Base-by-base conservation (phyloP, 2,797 vertebrate genomes). In the Urocyon cinereoargenteus region DNA sequence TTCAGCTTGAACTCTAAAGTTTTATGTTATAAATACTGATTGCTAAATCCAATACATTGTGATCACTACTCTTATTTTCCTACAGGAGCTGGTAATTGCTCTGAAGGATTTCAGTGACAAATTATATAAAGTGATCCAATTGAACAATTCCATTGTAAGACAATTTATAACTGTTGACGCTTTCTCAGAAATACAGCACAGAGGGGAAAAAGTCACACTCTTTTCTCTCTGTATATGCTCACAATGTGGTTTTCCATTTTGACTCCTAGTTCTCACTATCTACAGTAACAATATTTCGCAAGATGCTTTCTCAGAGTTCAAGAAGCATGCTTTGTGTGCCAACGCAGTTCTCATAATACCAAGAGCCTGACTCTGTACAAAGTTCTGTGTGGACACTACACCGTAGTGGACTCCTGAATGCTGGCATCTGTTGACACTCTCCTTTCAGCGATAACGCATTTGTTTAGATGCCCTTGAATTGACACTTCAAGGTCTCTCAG, bases 1-100 rank as follows among this genome's bases (percentile, higher is more conserved):
- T 84, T 90, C 70, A 86, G 12, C 15, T 94, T 84, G 88, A 87
- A 92, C 88, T 87, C 49, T 61, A 51, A 96, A 78, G 49, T 77
- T 90, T 87, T 75, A 28, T 89, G 31, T 62, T 53, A 66, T 57
- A 97, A 86, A 83, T 81, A 31, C 53, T 86, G n/a, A 91, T 82
- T 53, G 40, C 81, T 81, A 87, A 81, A 61, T 53, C 28, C 11
- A 95, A 90, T 34, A 45, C 11, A 28, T 36, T 79, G 34, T 61
- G 49, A 86, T 86, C 59, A 3, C 19, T 79, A 57, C 26, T 70
- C 5, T 57, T 64, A 83, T 86, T 95, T 79, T 96, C 40, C 15
- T 79, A 24, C 9, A 34, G 73, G 81, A 89, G 13, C 12, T 90
- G n/a, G 28, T 84, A 86, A 81, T 85, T 66, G 8, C 24, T 83